Base-by-base conservation (phyloP, 1,140 invertebrate species). In the Bombus soroeensis region DNA sequence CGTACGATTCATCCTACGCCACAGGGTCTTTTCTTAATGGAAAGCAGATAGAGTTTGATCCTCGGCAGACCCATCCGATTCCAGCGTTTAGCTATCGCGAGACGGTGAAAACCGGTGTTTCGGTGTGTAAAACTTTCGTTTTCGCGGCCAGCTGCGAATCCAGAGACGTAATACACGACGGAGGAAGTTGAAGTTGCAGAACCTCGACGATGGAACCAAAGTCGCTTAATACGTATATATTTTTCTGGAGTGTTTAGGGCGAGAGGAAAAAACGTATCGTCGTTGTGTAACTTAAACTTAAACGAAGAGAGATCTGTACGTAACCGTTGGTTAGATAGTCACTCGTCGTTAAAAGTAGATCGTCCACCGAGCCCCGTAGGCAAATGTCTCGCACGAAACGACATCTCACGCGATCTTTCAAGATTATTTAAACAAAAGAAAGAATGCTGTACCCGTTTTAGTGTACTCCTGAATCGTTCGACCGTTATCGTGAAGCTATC, bases 361-460 rank as follows among this genome's bases (percentile, higher is more conserved):
- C 37, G 78, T 64, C 79, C 66, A 68, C 32, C 75, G 37, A 72
- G 3, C 57, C 39, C 62, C 39, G 39, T 89, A 82, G 32, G 25
- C 13, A 53, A 70, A 85, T 34, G n/a, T 71, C 53, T 72, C 41
- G 37, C 87, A 70, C 76, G 12, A 34, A 74, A 84, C 39, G 66
- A 68, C 66, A 89, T 89, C 86, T 88, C 81, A 89, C 77, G 82
- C 86, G 72, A 89, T 88, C 83, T 89, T 89, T 86, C 82, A 89
- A 62, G 75, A 64, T 39, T 72, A 74, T 88, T 88, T 72, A 70
- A 47, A 85, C 15, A 72, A 41, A 43, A 37, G 53, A 76, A 79
- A 59, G 81, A 83, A 83, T 76, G 72, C 81, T 53, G 81, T 83
- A 76, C 72, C 79, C 81, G 71, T 83, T 83, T 76, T 83, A 64